Conservation (phyloP, 2,888 invertebrate species). For the Hydraecia micacea region DNA sequence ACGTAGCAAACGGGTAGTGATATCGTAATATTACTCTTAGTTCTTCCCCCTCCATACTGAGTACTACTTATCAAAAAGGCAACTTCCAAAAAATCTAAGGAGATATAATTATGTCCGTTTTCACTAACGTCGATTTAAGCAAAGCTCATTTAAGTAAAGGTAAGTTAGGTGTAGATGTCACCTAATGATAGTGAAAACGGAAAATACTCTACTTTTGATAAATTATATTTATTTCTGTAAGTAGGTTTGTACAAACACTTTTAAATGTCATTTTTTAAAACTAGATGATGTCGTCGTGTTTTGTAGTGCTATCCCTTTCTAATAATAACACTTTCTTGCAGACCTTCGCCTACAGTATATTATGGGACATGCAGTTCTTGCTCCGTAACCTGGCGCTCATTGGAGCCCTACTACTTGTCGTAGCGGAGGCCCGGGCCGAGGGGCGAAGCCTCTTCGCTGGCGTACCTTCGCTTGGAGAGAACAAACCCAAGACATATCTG, state of each 20-base stretch:
- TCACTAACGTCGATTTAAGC: neutral
- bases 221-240: too few species aligned
- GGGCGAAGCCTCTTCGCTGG: conserved; percentile 99
- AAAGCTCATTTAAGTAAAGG: neutral
- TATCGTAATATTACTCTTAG: neutral
- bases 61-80: neutral
- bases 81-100: neutral
- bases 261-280: too few species aligned
- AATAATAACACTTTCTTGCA: conserved; percentile 76
- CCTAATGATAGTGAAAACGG: neutral
- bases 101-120: neutral
- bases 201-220: neutral
- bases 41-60: neutral
- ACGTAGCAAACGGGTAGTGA: neutral
- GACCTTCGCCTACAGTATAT: conserved; percentile 98
- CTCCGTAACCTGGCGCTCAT: conserved; percentile 98
- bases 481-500: conserved; percentile 98
- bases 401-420: conserved; percentile 98
- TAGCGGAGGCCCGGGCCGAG: conserved; percentile 99
- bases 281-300: too few species aligned
- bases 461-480: conserved; percentile 97
- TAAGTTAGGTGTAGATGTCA: neutral
- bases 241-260: too few species aligned
- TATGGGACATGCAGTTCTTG: conserved; percentile 99
- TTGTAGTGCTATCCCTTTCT: neutral